These are phyloP conservation scores for Trichopria drosophilae DNA, from an alignment of 2,888 invertebrate genomes.

Conservation along the genomic window DNA sequence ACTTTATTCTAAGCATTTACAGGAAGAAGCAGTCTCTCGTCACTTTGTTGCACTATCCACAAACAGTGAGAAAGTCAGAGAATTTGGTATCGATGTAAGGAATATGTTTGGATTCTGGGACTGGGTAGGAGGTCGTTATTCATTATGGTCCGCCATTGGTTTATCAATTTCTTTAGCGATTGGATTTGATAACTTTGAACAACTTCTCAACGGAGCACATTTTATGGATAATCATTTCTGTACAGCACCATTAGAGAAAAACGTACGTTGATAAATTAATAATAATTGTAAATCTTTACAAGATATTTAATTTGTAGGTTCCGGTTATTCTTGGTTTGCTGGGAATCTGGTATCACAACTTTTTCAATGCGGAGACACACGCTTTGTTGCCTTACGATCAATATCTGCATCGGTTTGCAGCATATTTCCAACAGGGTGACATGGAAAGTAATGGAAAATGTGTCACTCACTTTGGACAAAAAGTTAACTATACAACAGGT, in stretches of 20 bases:
- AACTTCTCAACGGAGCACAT: slow-evolving; percentile 87
- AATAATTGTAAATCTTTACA: not conserved
- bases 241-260: slow-evolving; percentile 83
- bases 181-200: slow-evolving; percentile 93
- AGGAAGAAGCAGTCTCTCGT: slow-evolving; percentile 84
- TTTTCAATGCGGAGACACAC: slow-evolving; percentile 93
- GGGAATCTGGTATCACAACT: slow-evolving; percentile 93
- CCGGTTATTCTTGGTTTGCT: slow-evolving; percentile 91
- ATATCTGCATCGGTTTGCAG: slow-evolving; percentile 97
- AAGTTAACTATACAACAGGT: slow-evolving; percentile 62
- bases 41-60: slow-evolving; percentile 99
- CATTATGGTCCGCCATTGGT: slow-evolving; percentile 99
- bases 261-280: slow-evolving; percentile 68
- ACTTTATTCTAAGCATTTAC: slow-evolving; percentile 54
- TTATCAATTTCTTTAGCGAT: slow-evolving; percentile 91
- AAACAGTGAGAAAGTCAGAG: slow-evolving; percentile 89
- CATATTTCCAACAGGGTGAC: slow-evolving; percentile 99
- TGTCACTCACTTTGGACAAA: slow-evolving; percentile 72
- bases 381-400: slow-evolving; percentile 98
- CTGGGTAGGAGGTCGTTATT: slow-evolving; percentile 98
- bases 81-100: slow-evolving; percentile 93
- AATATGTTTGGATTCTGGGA: slow-evolving; percentile 99
- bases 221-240: slow-evolving; percentile 93
- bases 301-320: slow-evolving; percentile 64
- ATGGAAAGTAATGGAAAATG: slow-evolving; percentile 99